These are phyloP conservation scores for Cyclophora albipunctata DNA, from an alignment of 2,888 invertebrate genomes.

Conservation along the genomic window DNA sequence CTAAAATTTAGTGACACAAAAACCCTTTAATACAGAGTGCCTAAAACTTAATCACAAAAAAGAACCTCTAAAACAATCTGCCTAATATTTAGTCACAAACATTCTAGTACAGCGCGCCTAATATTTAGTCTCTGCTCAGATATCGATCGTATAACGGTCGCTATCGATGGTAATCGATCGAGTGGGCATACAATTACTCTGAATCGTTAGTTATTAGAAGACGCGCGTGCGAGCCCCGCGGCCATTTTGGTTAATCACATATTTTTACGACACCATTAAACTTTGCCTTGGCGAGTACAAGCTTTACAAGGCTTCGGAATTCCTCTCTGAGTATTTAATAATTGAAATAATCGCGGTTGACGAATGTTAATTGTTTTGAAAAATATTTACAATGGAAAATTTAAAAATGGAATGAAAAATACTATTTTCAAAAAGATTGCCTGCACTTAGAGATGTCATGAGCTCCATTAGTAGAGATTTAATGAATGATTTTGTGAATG, in stretches of 20 bases:
- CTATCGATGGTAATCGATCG: not conserved
- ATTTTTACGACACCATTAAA: constrained; percentile 4
- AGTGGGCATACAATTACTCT: not conserved
- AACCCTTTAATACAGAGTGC: too few species aligned
- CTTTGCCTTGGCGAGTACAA: not conserved
- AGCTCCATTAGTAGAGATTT: too few species aligned
- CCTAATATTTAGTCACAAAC: too few species aligned
- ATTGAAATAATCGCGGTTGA: not conserved
- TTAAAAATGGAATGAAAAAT: not conserved
- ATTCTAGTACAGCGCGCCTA: too few species aligned
- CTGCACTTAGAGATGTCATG: too few species aligned
- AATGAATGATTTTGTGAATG: too few species aligned
- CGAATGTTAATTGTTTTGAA: not conserved
- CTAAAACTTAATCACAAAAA: too few species aligned
- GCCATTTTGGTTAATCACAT: not conserved
- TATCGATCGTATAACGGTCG: not conserved
- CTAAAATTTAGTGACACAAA: too few species aligned
- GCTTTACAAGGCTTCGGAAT: not conserved
- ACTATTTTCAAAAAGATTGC: too few species aligned
- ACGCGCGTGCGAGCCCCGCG: not conserved
- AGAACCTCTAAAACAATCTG: too few species aligned
- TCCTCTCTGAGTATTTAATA: too few species aligned
- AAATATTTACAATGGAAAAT: not conserved
- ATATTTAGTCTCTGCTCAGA: too few species aligned
- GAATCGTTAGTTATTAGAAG: not conserved